Evolutionary conservation across 1,140 invertebrate species (phyloP), one percentile per base, ranked within the genome.

Genomic region (Macrocentrus cingulum): DNA sequence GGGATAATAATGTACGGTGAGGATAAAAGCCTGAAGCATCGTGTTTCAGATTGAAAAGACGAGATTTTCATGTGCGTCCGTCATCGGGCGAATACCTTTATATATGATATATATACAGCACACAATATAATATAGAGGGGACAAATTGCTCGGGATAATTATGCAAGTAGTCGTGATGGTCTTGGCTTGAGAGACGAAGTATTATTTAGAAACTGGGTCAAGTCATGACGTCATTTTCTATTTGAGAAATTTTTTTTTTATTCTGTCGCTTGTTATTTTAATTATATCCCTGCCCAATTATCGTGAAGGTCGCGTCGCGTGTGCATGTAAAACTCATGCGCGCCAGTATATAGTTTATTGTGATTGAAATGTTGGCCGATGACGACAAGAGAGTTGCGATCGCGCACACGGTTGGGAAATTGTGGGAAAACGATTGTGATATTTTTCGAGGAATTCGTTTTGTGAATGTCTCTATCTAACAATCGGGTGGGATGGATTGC

Each of bases 401-500:
- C 36, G 29, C 6, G 6, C 6, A 34, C 6, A 34, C 11, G 11
- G 29, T 34, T 34, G 29, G 39, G 41, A 59, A 59, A 54, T 54
- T 53, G 57, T 59, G 54, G 51, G 46, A 61, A 62, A 62, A 56
- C 51, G 60, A 65, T 62, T 60, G 41, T 42, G 20, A 54, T 61
- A 61, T 63, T 63, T 63, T 61, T 60, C 50, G 60, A 49, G n/a
- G 46, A 45, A 50, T 64, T 67, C 50, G 60, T 54, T 62, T 50
- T 65, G 54, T 52, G 37, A 66, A 60, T 66, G 58, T 69, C 71
- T 69, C 63, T 22, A 59, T 60, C 66, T 74, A 74, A 73, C 69
- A 71, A 68, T 70, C 63, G 50, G 56, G 13, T 19, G 63, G 63
- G 66, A 70, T 69, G 70, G 64, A 71, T 75, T 67, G 71, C 63